Evolutionary conservation across 2,113 vertebrate genomes (phyloP), one percentile per base, ranked within the genome.

Genomic region (Empidonax traillii): DNA sequence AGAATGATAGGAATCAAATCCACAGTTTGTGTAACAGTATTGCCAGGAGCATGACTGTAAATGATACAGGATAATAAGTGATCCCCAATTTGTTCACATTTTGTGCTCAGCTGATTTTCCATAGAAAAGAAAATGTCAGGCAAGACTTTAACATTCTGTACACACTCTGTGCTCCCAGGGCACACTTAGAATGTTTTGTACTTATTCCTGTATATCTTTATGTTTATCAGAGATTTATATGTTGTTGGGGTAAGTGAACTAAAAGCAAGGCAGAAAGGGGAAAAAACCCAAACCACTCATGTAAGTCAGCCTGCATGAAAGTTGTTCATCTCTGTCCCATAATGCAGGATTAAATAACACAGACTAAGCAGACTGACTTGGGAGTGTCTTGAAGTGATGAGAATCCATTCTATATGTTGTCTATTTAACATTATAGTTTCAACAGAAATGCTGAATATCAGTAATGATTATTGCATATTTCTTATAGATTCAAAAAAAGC

Each of bases 21-120:
- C 41, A n/a, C 41, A 30, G 30, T 77, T 85, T 65, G n/a, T 80
- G 8, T 73, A 74, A 61, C 37, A 49, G 49, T 41, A 62, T 76
- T 84, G 46, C 68, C 55, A 53, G 58, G 9, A 83, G n/a, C 89
- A 53, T 55, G 43, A 58, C 58, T 37, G 14, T 79, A 74, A 90
- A 77, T 17, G 55, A 69, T 71, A 58, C 44, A 55, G 61, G 55
- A 71, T 85, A 85, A 63, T 58, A 86, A 88, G 58, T 46, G 62
- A 56, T 95, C 72, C n/a, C 43, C 4, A 37, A n/a, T 93, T 90
- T 91, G 75, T 80, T 92, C 63, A 80, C 17, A 8, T 92, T 86
- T 95, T 89, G 86, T 86, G 83, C 55, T 95, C 31, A 73, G 63
- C 39, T 85, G 69, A 74, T 69, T 96, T 95, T 18, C 28, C 49